Evolutionary conservation across 2,888 invertebrate genomes (phyloP).

Genomic region (Epinotia bilunana): DNA sequence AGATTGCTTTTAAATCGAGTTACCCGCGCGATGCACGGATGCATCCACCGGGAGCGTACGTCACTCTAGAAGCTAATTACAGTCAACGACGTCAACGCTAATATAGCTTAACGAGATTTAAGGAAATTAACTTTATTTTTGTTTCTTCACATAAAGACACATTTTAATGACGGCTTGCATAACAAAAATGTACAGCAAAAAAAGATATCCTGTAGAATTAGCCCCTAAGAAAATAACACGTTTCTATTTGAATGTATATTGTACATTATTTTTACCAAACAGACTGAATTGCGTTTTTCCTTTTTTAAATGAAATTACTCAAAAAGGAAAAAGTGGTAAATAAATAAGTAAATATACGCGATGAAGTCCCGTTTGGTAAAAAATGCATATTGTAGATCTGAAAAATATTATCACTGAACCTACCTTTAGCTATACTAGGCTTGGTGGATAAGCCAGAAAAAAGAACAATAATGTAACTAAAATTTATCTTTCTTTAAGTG

Average conservation of each 20-base stretch:
- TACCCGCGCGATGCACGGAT: slow-evolving; percentile 59
- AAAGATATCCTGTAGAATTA: not conserved
- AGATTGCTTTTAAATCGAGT: slow-evolving; percentile 81
- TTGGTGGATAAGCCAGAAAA: not conserved
- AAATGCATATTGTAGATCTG: too few relatives aligned
- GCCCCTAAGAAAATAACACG: not conserved
- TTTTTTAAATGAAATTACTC: too few relatives aligned
- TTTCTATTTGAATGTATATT: too few relatives aligned
- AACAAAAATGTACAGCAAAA: not conserved
- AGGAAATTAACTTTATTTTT: not conserved
- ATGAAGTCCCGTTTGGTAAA: too few relatives aligned
- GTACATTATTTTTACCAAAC: too few relatives aligned
- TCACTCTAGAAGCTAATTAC: slow-evolving; percentile 26
- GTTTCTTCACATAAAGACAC: not conserved
- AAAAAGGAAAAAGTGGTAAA: too few relatives aligned
- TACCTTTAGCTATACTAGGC: not conserved
- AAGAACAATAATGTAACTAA: not conserved
- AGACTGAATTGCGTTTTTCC: too few relatives aligned
- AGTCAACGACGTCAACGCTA: slow-evolving; percentile 7
- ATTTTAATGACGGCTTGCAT: not conserved
- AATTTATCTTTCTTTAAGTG: not conserved
- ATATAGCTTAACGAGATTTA: not conserved
- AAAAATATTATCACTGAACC: not conserved
- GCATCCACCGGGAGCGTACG: slow-evolving; percentile 45
- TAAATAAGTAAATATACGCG: too few relatives aligned